Evolutionary conservation across 2,113 vertebrate genomes (phyloP), one percentile per base, ranked within the genome.

Genomic region (Cairina moschata): DNA sequence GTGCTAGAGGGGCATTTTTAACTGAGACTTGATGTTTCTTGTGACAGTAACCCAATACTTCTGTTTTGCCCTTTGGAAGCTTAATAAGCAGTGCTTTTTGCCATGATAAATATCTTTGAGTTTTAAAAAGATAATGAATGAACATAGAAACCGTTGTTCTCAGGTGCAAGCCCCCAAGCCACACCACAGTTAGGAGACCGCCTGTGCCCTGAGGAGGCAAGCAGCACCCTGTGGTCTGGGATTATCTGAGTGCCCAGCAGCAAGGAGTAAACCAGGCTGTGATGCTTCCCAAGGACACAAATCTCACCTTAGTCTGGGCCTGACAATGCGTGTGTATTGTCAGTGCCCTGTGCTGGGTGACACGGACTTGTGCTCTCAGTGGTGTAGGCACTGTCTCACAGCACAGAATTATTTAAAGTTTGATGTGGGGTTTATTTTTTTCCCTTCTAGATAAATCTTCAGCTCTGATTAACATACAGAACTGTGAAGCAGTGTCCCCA

Each of bases 361-460:
- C 44, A 78, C 62, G 54, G 46, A 72, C 71, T 32, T 60, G 7
- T 65, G 65, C 55, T 80, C 38, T 66, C 55, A 50, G 9, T 91
- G 38, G 3, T 58, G 2, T 74, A 67, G 63, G 38, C 34, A 13
- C 23, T 60, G 44, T 54, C 60, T 48, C 13, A 68, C 36, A 63
- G 40, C 13, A 72, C 58, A 34, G n/a, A 67, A 63, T 34, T 48
- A 60, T 52, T 71, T 65, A 16, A 86, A 54, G 13, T 29, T 34
- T 83, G 17, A 67, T 81, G 5, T 90, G 54, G 11, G 1, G 1
- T 55, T 38, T 77, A 50, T 52, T 80, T 56, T 31, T 5, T 32
- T 63, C 21, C 31, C 20, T 96, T 92, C 65, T 69, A 98, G 98
- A 86, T 91, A 96, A 84, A 74, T 44, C 91, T 1, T 8, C 32